These are phyloP conservation scores for Trididemnum nubilum DNA, from an alignment of 23 tunicate genomes.

Conservation along the genomic window DNA sequence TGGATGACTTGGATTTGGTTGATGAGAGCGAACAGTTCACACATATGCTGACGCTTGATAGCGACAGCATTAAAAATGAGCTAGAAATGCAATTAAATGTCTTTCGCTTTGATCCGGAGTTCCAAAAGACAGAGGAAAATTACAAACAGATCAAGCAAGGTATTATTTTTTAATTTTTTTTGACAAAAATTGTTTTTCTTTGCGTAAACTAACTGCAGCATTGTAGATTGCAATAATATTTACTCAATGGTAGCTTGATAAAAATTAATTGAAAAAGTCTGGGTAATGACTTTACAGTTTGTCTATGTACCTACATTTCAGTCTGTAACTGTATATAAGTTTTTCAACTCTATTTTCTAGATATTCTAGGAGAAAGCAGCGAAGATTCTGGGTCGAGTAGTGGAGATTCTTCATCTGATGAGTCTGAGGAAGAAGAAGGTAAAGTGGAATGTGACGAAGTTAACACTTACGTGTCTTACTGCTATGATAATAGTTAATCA, in stretches of 20 bases:
- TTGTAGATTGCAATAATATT: no score
- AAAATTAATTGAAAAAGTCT: no score
- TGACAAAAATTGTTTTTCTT: no score
- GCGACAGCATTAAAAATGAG: slow-evolving; percentile 48
- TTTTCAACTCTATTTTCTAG: slow-evolving; percentile 8
- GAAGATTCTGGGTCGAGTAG: slow-evolving; percentile 54
- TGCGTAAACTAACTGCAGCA: no score
- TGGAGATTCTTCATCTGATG: slow-evolving; percentile 45
- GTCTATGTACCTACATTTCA: no score
- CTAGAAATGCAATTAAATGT: slow-evolving; percentile 74
- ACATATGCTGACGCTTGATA: slow-evolving; percentile 89
- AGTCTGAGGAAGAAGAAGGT: slow-evolving; percentile 56
- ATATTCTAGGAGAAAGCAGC: slow-evolving; percentile 83
- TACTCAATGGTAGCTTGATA: no score
- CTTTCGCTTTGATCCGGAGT: slow-evolving; percentile 81
- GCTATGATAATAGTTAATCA: not conserved
- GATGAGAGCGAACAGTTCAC: slow-evolving; percentile 93
- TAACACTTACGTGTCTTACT: not conserved
- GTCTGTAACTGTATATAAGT: no score
- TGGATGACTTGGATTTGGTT: slow-evolving; percentile 76
- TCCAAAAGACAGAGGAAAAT: slow-evolving; percentile 78
- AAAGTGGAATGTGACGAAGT: no score
- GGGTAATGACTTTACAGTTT: no score
- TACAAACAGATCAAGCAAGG: slow-evolving; percentile 88
- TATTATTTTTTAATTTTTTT: no score